phyloP scores from a whole-genome alignment of 2,113 vertebrate genomes.

The Talpa occidentalis region DNA sequence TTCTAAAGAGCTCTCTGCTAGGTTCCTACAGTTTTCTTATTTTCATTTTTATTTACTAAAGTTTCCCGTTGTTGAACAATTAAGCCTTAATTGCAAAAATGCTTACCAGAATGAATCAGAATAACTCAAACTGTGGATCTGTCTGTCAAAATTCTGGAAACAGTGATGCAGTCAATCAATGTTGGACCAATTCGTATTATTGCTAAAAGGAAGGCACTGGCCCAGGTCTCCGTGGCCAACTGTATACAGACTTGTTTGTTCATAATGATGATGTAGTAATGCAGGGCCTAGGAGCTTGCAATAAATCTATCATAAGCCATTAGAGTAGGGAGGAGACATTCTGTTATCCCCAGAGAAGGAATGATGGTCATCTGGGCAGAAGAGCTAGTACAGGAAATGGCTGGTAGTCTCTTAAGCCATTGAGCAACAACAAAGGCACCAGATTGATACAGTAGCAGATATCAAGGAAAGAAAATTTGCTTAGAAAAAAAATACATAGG shows the following conservation, averaged over 20 bases:
- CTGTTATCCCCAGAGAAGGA: constrained; percentile 60
- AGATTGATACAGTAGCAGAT: constrained; percentile 57
- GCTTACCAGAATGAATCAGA: constrained; percentile 24
- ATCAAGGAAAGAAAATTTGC: neutral
- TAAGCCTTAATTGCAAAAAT: constrained; percentile 27
- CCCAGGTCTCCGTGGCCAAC: constrained; percentile 6
- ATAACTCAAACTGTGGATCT: neutral
- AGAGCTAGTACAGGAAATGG: constrained; percentile 34
- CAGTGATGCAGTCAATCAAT: neutral
- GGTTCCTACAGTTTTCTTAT: neutral
- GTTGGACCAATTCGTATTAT: constrained; percentile 8
- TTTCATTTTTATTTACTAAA: constrained; percentile 32
- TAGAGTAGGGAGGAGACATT: constrained; percentile 32
- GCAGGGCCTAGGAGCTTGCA: neutral
- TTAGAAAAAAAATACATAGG: constrained; percentile 36
- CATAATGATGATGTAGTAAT: constrained; percentile 52
- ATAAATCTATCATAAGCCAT: constrained; percentile 49
- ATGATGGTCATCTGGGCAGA: constrained; percentile 34
- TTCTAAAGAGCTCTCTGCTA: neutral
- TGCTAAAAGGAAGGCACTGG: constrained; percentile 19
- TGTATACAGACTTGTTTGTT: constrained; percentile 11
- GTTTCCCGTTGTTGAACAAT: constrained; percentile 15
- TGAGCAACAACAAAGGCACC: constrained; percentile 42
- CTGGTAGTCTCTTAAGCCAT: constrained; percentile 10
- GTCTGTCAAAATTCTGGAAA: neutral